Evolutionary conservation across 37 sponge, comb jelly and placozoan genomes (phyloP).

Genomic region (Geodia barretti): DNA sequence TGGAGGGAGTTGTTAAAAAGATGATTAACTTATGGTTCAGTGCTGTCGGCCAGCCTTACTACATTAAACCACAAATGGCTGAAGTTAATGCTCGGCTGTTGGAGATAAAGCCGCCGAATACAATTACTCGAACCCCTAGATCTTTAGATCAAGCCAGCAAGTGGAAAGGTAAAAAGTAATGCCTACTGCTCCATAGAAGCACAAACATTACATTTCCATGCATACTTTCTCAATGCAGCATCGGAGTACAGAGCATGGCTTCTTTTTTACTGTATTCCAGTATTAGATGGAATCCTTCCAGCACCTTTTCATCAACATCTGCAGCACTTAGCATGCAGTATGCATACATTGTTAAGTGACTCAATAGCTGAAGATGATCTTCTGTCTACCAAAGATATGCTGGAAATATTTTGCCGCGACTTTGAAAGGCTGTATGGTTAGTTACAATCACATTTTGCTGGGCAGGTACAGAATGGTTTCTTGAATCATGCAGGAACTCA

Average conservation of each 20-base stretch:
- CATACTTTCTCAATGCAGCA: background rate
- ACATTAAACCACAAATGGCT: background rate
- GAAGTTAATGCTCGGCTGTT: slow-evolving; percentile 5
- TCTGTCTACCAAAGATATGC: background rate
- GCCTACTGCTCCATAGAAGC: background rate
- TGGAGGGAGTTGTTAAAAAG: slow-evolving; percentile 26
- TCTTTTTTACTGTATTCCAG: background rate
- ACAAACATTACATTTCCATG: background rate
- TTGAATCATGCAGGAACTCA: slow-evolving; percentile 11
- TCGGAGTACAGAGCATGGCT: background rate
- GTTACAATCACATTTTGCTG: too few species aligned
- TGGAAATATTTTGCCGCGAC: slow-evolving; percentile 2
- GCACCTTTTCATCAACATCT: background rate
- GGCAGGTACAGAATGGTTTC: too few species aligned
- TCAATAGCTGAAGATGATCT: background rate
- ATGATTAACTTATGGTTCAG: slow-evolving; percentile 24
- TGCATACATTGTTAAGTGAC: slow-evolving; percentile 8
- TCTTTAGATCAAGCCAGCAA: background rate
- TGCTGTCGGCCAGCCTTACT: slow-evolving; percentile 6
- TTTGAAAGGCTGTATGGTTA: slow-evolving; percentile 32
- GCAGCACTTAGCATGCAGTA: background rate
- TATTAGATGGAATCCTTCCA: background rate
- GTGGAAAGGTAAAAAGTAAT: background rate
- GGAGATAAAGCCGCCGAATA: slow-evolving; percentile 14
- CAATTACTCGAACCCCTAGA: slow-evolving; percentile 8